Conservation (phyloP, 2,888 invertebrate species). For the Disparrhopalites patrizii region DNA sequence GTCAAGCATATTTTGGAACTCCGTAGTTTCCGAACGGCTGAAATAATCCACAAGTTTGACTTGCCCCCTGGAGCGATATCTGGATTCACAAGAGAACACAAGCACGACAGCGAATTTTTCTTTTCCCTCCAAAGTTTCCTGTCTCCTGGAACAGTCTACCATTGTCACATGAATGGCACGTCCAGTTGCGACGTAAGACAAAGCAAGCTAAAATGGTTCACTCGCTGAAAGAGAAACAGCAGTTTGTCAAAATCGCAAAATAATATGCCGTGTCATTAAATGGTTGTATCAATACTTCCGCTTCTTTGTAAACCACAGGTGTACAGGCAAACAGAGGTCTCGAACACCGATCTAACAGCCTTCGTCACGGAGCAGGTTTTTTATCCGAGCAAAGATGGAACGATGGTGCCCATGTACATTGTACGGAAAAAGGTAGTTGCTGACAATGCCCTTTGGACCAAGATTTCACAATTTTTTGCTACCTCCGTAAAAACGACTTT, state of each 20-base stretch:
- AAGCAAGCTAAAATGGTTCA: neutral
- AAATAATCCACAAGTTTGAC: slow-evolving; percentile 6
- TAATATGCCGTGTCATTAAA: neutral
- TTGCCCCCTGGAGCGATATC: slow-evolving; percentile 10
- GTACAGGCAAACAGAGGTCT: slow-evolving; percentile 51
- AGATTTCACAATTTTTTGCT: neutral
- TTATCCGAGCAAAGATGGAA: slow-evolving; percentile 88
- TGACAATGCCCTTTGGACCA: too few species aligned
- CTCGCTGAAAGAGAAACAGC: neutral
- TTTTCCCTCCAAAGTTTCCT: slow-evolving; percentile 14
- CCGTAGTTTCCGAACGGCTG: neutral
- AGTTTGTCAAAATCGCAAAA: neutral
- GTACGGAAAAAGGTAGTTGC: slow-evolving; percentile 63
- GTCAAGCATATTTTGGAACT: slow-evolving; percentile 14
- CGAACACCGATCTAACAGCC: slow-evolving; percentile 50
- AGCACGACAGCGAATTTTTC: slow-evolving; percentile 25
- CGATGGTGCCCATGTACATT: slow-evolving; percentile 93
- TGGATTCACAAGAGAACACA: slow-evolving; percentile 6
- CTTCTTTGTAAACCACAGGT: slow-evolving; percentile 53
- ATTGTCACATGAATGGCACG: neutral
- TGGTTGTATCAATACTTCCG: neutral
- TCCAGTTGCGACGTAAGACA: neutral
- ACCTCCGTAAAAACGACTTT: too few species aligned
- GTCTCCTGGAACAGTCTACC: slow-evolving; percentile 14
- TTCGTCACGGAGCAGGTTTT: slow-evolving; percentile 87